Conservation (phyloP, 1,140 invertebrate genomes). For the Phenacoccus solenopsis region DNA sequence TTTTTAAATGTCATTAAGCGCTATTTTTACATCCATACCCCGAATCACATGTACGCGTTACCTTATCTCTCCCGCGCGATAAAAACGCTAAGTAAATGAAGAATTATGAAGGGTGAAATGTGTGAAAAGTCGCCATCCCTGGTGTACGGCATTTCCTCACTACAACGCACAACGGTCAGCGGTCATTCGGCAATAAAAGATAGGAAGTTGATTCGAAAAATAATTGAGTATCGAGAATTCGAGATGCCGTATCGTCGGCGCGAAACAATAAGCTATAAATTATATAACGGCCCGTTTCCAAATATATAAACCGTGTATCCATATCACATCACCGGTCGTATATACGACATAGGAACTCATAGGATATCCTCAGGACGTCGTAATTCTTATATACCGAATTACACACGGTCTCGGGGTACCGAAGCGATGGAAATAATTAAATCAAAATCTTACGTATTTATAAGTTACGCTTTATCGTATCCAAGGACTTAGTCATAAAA, state of each 20-base stretch:
- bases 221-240: conserved; percentile 2
- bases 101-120: neutral
- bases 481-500: no score
- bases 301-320: no score
- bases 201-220: conserved; percentile 2
- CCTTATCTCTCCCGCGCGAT: no score
- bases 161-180: neutral
- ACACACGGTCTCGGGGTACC: no score
- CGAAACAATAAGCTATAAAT: conserved; percentile 3
- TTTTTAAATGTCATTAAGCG: no score
- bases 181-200: neutral
- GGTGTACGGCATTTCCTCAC: neutral
- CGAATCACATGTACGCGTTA: no score
- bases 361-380: neutral
- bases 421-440: neutral
- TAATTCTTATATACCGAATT: neutral
- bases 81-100: no score
- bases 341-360: no score
- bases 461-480: no score
- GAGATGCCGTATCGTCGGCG: neutral
- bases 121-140: neutral
- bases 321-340: no score
- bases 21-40: no score
- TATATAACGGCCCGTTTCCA: neutral
- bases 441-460: no score